Conservation (phyloP, 2,888 invertebrate species). For the Volucella bombylans region DNA sequence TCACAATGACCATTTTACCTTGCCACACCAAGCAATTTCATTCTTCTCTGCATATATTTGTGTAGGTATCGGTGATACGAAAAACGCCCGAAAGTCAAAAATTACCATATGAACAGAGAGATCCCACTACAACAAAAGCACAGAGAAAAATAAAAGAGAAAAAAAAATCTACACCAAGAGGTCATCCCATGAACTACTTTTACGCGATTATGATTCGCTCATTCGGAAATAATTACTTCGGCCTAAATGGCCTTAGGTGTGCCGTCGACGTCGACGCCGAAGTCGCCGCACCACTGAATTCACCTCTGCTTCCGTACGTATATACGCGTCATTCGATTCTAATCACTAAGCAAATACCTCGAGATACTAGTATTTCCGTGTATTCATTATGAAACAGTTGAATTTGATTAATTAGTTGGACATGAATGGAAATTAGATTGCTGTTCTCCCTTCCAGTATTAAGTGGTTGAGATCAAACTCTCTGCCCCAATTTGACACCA, state of each 20-base stretch:
- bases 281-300: constrained; percentile 5
- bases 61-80: too few species aligned
- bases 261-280: background rate
- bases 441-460: background rate
- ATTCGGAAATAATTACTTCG: constrained; percentile 22
- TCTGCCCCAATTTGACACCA: background rate
- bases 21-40: too few species aligned
- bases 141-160: background rate
- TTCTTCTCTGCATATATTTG: too few species aligned
- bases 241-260: constrained; percentile 49
- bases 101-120: constrained; percentile 27
- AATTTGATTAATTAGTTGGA: constrained; percentile 39
- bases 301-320: constrained; percentile 3
- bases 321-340: background rate
- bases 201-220: constrained; percentile 25
- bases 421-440: constrained; percentile 1
- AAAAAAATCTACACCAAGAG: constrained; percentile 27
- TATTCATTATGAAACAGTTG: constrained; percentile 28
- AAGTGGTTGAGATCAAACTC: background rate
- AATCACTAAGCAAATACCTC: constrained; percentile 40
- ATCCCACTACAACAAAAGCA: constrained; percentile 17
- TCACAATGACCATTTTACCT: too few species aligned
- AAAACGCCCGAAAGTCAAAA: background rate
- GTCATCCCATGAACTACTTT: constrained; percentile 62
- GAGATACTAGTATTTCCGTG: constrained; percentile 19